A percentile compares a stretch with the other conserved stretches of the same genome.
Conservation (phyloP, 2,797 vertebrate genomes). For the Propithecus deckenii region DNA sequence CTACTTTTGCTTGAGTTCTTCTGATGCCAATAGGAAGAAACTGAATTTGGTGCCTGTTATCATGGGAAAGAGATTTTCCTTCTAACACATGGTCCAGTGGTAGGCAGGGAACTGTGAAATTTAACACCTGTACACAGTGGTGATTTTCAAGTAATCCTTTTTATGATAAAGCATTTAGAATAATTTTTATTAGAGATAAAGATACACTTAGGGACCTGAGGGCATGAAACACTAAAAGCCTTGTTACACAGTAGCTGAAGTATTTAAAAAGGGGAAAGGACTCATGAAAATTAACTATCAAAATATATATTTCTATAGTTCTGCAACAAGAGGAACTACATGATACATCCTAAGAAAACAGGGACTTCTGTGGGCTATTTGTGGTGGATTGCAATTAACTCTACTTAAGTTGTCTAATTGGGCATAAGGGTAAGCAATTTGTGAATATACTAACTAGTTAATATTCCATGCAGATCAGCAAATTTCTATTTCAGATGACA, state of each 20-base stretch:
- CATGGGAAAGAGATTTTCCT: background rate
- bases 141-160: slow-evolving; percentile 11
- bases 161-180: slow-evolving; percentile 12
- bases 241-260: background rate
- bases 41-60: background rate
- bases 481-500: background rate
- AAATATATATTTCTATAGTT: background rate
- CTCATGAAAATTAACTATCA: background rate
- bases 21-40: background rate
- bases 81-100: background rate
- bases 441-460: background rate
- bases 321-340: background rate
- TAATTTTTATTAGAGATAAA: slow-evolving; percentile 23
- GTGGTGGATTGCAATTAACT: background rate
- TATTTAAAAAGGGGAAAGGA: background rate
- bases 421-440: background rate
- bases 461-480: background rate
- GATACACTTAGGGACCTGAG: background rate
- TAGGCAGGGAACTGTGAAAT: background rate
- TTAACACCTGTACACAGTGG: background rate
- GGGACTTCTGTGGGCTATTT: background rate
- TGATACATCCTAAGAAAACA: background rate
- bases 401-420: background rate
- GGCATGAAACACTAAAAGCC: background rate
- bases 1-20: background rate